Base-by-base conservation (phyloP, 2,113 vertebrate genomes). In the Leptobrachium ailaonicum region DNA sequence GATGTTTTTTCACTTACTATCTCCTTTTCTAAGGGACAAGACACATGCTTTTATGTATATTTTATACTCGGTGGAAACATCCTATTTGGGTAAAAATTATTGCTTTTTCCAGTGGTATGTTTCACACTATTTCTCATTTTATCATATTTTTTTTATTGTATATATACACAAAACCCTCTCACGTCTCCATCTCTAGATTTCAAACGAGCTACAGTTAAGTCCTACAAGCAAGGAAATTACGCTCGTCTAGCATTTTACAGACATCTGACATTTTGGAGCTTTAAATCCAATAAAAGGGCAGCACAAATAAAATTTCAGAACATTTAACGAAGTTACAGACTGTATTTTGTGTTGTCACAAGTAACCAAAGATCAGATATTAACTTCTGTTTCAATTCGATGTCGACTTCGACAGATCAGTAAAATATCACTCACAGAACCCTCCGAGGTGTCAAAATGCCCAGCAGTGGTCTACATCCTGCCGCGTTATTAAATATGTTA, bases 221-320 rank as follows among this genome's bases (percentile, higher is more conserved):
- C 20, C 20, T 32, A 32, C 20, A 32, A 32, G 20, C 20, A 66
- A 67, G 71, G 56, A 73, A 80, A 80, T 62, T 50, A 50, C 63
- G 67, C 45, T 47, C 44, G 66, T 80, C 78, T 73, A 73, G 5
- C 5, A 11, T 63, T 64, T 66, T 4, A 7, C 43, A 66, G 70
- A 73, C 60, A 66, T 67, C 72, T 80, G 78, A 80, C 78, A 80
- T 80, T 80, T 80, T 73, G 12, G 40, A 73, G 41, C 73, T 67
- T 32, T 73, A 80, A 73, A 73, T 11, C 71, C 62, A 67, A 14
- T 54, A 73, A 80, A 80, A 80, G 78, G 78, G 78, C 71, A 73
- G 58, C 40, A 74, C 64, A 47, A 80, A 73, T 73, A 62, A 72
- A 41, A 11, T 43, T 42, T 44, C 47, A 32, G 71, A 73, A 12